These are phyloP conservation scores for Lucilia cuprina DNA, from an alignment of 1,140 invertebrate species.

Conservation along the genomic window DNA sequence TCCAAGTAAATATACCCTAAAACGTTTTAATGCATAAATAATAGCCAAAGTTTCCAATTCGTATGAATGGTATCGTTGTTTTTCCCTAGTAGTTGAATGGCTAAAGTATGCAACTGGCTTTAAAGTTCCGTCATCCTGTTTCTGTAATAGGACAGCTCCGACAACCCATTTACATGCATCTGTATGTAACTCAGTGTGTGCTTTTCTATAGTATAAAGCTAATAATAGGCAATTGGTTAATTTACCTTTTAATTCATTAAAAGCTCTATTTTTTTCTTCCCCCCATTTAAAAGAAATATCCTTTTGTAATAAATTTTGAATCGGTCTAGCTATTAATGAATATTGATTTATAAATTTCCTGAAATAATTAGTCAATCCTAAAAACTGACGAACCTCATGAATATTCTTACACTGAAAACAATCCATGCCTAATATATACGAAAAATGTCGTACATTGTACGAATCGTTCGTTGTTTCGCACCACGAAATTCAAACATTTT, in stretches of 20 bases:
- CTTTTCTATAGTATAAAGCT: not conserved
- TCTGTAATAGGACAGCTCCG: not conserved
- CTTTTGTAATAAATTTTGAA: not conserved
- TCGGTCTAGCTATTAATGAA: not conserved
- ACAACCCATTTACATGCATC: not conserved
- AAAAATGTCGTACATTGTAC: too few species aligned
- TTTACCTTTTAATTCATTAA: not conserved
- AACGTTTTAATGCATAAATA: not conserved
- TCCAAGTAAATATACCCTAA: not conserved
- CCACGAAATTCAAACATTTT: too few species aligned
- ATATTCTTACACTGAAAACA: too few species aligned
- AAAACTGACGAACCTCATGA: not conserved
- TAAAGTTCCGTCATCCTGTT: not conserved
- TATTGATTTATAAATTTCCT: constrained; percentile 2
- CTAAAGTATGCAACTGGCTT: not conserved
- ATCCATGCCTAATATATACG: too few species aligned
- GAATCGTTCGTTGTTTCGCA: too few species aligned
- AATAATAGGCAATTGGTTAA: not conserved
- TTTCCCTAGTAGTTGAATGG: not conserved
- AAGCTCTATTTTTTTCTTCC: too few species aligned
- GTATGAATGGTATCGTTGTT: not conserved
- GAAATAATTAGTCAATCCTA: not conserved
- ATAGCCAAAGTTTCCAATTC: not conserved
- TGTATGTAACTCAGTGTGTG: not conserved
- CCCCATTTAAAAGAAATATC: not conserved